phyloP scores from a whole-genome alignment of 2,888 invertebrate genomes.

The Julus scanicus region DNA sequence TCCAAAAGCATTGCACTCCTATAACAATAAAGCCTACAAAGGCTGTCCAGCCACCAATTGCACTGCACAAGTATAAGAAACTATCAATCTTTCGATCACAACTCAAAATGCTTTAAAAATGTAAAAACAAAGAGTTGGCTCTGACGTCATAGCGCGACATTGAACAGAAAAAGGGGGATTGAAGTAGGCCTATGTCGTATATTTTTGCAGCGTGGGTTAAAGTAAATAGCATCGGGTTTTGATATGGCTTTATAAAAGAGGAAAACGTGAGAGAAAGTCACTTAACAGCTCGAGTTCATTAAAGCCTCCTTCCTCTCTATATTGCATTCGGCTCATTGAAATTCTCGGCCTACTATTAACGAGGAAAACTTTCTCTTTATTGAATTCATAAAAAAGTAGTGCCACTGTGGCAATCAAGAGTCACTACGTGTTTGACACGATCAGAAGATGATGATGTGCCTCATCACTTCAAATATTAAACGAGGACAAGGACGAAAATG shows the following conservation, averaged over 20 bases:
- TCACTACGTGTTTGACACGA: slow-evolving; percentile 21
- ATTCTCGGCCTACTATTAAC: not conserved
- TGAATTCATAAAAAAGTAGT: slow-evolving; percentile 10
- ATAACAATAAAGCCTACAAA: too few species aligned
- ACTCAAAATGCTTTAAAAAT: too few species aligned
- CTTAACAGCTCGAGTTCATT: not conserved
- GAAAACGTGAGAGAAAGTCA: not conserved
- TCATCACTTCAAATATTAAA: slow-evolving; percentile 24
- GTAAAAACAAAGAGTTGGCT: not conserved
- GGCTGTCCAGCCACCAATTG: too few species aligned
- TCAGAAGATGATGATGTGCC: slow-evolving; percentile 30
- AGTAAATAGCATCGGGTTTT: not conserved
- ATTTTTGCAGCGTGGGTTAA: not conserved
- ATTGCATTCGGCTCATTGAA: not conserved
- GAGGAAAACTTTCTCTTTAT: not conserved
- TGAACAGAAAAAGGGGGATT: not conserved
- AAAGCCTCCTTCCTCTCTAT: not conserved
- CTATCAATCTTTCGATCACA: too few species aligned
- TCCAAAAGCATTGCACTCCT: too few species aligned
- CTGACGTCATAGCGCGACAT: too few species aligned
- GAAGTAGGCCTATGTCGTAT: not conserved
- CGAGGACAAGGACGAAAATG: not conserved
- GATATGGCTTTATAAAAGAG: not conserved
- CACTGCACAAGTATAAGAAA: too few species aligned
- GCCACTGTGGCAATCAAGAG: slow-evolving; percentile 16